Base-by-base conservation (phyloP, 2,113 vertebrate species). In the Erinaceus europaeus region DNA sequence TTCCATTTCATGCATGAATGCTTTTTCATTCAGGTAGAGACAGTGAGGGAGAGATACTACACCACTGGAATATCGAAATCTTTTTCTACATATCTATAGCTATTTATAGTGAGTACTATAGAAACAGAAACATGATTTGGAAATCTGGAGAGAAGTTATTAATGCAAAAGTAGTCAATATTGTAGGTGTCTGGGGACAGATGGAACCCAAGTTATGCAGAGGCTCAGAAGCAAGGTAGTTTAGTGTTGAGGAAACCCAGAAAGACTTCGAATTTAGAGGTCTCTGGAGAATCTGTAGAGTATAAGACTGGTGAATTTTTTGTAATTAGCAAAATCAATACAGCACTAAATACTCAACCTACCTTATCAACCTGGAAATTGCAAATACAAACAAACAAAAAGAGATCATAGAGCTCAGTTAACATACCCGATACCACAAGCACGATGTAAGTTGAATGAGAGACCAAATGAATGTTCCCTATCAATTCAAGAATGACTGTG, bases 341-440 rank as follows among this genome's bases (percentile, higher is more conserved):
- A 74, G 64, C 29, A 27, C 10, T n/a, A 53, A 40, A 65, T 10
- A 21, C 5, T 40, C 6, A 8, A 46, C 17, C 14, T 42, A 2
- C 18, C 59, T 67, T 29, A 11, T 48, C 48, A 20, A 50, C 29
- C 38, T 55, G 21, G 34, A 53, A 73, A 32, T n/a, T n/a, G n/a
- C n/a, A n/a, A n/a, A n/a, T n/a, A n/a, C n/a, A n/a, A n/a, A n/a
- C 73, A 23, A 44, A 88, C 67, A 50, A 84, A 79, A 69, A 20
- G 61, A 20, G n/a, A 50, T 20, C 4, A 10, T 3, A 61, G 68
- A 27, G 50, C n/a, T 52, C 77, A 46, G 50, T 23, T 79, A 79
- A 76, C 36, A 13, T 38, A 38, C 38, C 77, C 15, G 72, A 11
- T 69, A 85, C 34, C 17, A 62, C 21, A 92, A 11, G 55, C 44